Evolutionary conservation across 2,797 vertebrate species (phyloP), one percentile per base, ranked within the genome.

Genomic region (Gadopsis marmoratus): DNA sequence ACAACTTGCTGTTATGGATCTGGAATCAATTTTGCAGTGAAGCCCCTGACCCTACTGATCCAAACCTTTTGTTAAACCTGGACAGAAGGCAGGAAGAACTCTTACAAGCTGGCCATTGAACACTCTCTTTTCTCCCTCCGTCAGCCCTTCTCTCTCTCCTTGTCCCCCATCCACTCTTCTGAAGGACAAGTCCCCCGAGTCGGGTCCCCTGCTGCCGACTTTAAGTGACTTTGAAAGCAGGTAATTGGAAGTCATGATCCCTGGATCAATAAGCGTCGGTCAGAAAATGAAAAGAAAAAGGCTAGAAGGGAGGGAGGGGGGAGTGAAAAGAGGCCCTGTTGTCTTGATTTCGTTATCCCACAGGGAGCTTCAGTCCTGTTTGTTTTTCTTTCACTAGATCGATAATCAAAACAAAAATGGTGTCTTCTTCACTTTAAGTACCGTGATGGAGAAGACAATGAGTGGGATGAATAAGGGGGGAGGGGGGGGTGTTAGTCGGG

Each of bases 181-280:
- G 85, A 91, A 92, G 79, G 85, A 90, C 82, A 73, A 66, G 68
- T 26, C 65, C 71, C 59, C 37, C 2, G 33, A 88, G 89, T 84
- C 39, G 1, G 76, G 78, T 88, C 89, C 84, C 83, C 58, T 72
- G 82, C 84, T 74, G 79, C 70, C 13, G 48, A 85, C 75, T 85
- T 86, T 87, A 93, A 94, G 91, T 92, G 93, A 93, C 93, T 94
- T 92, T 95, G 91, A 94, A 93, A 93, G 90, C 84, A 92, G 88
- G 89, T 94, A 93, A 94, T 89, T 93, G 90, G 83, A 91, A 92
- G 93, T 93, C 93, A 88, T 93, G 92, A 95, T 94, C 89, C 88
- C 76, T 3, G 37, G 92, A 95, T 95, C 94, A 91, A 95, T 95
- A 94, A 54, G 37, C 82, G 90, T 89, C 94, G 88, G 68, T 91